phyloP scores from a whole-genome alignment of 2,113 vertebrate genomes.

The Zeus faber region DNA sequence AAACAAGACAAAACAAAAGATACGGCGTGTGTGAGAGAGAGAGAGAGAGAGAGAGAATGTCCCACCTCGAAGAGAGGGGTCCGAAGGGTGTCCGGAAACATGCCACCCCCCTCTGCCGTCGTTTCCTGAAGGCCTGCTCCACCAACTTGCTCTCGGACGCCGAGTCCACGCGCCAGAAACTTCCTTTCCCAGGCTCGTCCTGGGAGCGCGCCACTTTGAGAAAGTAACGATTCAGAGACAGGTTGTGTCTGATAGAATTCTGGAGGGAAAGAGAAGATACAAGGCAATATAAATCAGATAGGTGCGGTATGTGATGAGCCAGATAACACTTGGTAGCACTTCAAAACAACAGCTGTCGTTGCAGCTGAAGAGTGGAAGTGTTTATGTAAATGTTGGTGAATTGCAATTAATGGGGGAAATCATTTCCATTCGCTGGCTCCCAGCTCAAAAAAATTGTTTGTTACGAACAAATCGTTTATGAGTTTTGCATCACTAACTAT shows the following conservation, averaged over 20 bases:
- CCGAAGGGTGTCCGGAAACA: constrained; percentile 98
- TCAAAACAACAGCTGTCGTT: too few relatives aligned
- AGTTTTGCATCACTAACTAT: too few relatives aligned
- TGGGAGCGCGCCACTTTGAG: constrained; percentile 98
- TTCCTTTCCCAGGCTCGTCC: constrained; percentile 97
- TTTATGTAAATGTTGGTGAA: too few relatives aligned
- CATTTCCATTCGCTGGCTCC: too few relatives aligned
- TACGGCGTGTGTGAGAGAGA: constrained; percentile 6
- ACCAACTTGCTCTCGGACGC: constrained; percentile 93
- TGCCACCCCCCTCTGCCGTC: constrained; percentile 93
- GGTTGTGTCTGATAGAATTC: constrained; percentile 99
- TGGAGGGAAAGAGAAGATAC: constrained; percentile 61
- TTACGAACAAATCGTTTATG: too few relatives aligned
- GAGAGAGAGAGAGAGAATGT: background rate
- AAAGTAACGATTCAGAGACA: constrained; percentile 98
- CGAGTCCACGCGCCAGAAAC: constrained; percentile 96
- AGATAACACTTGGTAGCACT: too few relatives aligned
- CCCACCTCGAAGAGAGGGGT: constrained; percentile 93
- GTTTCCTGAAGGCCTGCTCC: constrained; percentile 96
- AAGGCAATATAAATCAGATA: too few relatives aligned
- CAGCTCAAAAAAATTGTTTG: too few relatives aligned
- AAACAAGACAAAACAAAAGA: constrained; percentile 6
- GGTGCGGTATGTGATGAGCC: too few relatives aligned
- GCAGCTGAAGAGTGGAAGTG: too few relatives aligned
- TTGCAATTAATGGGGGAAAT: too few relatives aligned